Base-by-base conservation (phyloP, 2,113 vertebrate species). In the Psammodynastes pulverulentus region DNA sequence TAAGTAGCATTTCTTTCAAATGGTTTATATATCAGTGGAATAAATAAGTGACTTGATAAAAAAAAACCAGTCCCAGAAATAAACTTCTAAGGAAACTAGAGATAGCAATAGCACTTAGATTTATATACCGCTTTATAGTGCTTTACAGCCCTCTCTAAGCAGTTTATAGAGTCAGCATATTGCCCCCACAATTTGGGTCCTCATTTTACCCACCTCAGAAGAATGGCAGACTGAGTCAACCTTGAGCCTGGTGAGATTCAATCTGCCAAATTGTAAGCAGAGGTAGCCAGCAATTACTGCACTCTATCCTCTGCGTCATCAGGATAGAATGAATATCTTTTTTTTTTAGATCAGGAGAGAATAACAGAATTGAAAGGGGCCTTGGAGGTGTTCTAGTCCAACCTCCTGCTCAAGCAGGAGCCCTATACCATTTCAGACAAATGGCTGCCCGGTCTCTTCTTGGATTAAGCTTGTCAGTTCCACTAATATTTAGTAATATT, bases 21-120 rank as follows among this genome's bases (percentile, higher is more conserved):
- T 91, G 87, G 48, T 89, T 26, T 7, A 84, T 90, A 51, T 94
- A 95, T 90, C 21, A 0, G 48, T 86, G n/a, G 86, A 84, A 48
- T 86, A 92, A 92, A 67, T 91, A 92, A 52, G n/a, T 90, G 89
- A 51, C 21, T 13, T 3, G 12, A 84, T 43, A 90, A 52, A 79
- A 51, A 90, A 58, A 92, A 3, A n/a, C n/a, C 46, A 94, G 92
- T 93, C 58, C 91, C 89, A 90, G 94, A 95, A 95, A 88, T 88
- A 92, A 95, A 94, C 88, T 86, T 93, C 85, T 92, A 91, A 92
- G 91, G 90, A 48, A 86, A 94, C 58, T 58, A 43, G n/a, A 79
- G n/a, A 79, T n/a, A n/a, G n/a, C n/a, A n/a, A n/a, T n/a, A n/a
- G n/a, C n/a, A n/a, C n/a, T n/a, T n/a, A n/a, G n/a, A n/a, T n/a